Conservation (phyloP, 1,140 invertebrate species). For the Thaumatotibia leucotreta region DNA sequence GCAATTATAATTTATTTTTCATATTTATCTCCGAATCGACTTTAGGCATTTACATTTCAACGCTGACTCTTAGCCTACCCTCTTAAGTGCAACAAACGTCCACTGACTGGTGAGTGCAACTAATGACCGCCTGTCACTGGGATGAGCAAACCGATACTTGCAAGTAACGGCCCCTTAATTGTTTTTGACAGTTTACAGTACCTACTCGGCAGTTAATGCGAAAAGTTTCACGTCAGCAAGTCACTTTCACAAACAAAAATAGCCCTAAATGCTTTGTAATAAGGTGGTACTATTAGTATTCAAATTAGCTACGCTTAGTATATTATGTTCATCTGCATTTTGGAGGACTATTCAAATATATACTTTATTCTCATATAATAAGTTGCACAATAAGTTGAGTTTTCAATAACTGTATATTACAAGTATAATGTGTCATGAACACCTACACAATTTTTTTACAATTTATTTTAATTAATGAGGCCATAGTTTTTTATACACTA, state of each 20-base stretch:
- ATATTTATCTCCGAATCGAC: too few species aligned
- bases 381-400: background rate
- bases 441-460: too few species aligned
- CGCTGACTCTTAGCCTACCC: conserved; percentile 18
- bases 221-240: background rate
- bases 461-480: too few species aligned
- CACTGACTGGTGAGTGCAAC: conserved; percentile 30
- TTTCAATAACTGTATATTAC: too few species aligned
- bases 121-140: conserved; percentile 36
- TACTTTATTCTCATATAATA: background rate
- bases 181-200: conserved; percentile 8
- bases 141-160: conserved; percentile 7
- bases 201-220: background rate
- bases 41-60: too few species aligned
- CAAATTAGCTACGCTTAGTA: background rate
- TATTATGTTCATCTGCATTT: background rate
- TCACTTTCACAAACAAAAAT: background rate
- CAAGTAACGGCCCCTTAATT: conserved; percentile 6
- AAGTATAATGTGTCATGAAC: too few species aligned
- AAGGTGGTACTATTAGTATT: background rate
- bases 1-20: too few species aligned
- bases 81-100: conserved; percentile 32
- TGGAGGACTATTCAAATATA: background rate
- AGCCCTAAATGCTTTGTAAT: background rate
- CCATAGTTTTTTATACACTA: too few species aligned